Base-by-base conservation (phyloP, 1,140 invertebrate species). In the Microplitis demolitor region DNA sequence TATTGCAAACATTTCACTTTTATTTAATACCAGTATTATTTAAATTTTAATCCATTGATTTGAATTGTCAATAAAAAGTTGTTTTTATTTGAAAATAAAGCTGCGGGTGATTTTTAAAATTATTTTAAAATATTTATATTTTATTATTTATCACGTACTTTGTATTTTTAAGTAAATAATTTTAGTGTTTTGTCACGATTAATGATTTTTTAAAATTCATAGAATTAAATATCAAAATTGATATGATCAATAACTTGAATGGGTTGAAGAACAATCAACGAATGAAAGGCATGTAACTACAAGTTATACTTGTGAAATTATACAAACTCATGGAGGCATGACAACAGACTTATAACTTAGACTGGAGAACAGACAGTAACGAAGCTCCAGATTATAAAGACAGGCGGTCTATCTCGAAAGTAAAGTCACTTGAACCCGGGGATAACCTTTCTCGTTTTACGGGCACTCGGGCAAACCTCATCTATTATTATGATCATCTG, bases 371-470 rank as follows among this genome's bases (percentile, higher is more conserved):
- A 6, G 39, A 45, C 2, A 3, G 39, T 45, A 45, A 45, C n/a
- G 58, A 54, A 64, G 53, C 16, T 60, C 60, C 37, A 64, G 58
- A 74, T 71, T 56, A 56, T 50, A 60, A 16, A 61, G 51, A 56
- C 14, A 34, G 31, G 37, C 31, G 68, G 35, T 34, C 45, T 50
- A 14, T 33, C 45, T 13, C 39, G 24, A 13, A 35, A 64, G 62
- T 45, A 45, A 45, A 35, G 75, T 76, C 70, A 76, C 75, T 78
- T 78, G 78, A 83, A 83, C 81, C 72, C 69, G 72, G 6, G 72
- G 66, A 70, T 83, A 80, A 84, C 83, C 83, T 84, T 84, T 84
- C 79, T 79, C 63, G 74, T 83, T 83, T 84, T 82, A 83, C 83
- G 82, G 81, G 75, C 81, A 75, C 78, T 70, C 14, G 62, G 37